phyloP scores from a whole-genome alignment of 2,888 invertebrate species.

The Barypeithes pellucidus region DNA sequence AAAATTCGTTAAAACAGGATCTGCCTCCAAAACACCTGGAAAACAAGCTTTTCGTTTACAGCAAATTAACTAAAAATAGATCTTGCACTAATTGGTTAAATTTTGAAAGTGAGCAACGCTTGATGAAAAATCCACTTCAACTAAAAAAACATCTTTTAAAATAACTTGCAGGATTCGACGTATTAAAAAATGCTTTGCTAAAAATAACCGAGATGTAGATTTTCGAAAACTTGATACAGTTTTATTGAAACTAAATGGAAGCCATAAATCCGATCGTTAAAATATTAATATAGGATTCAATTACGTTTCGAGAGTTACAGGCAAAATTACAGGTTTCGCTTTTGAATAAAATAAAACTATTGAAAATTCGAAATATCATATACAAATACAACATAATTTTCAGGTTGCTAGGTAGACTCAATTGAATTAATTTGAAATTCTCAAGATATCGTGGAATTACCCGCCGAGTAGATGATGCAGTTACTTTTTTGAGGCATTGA shows the following conservation, averaged over 20 bases:
- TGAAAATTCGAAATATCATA: too few relatives aligned
- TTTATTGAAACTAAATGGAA: slow-evolving; percentile 13
- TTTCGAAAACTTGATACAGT: background rate
- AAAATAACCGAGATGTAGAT: slow-evolving; percentile 6
- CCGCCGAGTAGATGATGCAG: too few relatives aligned
- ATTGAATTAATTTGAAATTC: too few relatives aligned
- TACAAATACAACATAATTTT: too few relatives aligned
- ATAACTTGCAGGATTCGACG: slow-evolving; percentile 21
- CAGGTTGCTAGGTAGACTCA: too few relatives aligned
- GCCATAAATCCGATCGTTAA: slow-evolving; percentile 20
- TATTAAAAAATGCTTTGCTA: slow-evolving; percentile 29
- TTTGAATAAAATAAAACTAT: background rate
- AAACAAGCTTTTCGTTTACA: slow-evolving; percentile 13
- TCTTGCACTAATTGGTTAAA: slow-evolving; percentile 37
- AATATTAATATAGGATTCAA: slow-evolving; percentile 9
- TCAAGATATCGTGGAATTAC: too few relatives aligned
- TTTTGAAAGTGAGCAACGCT: slow-evolving; percentile 23
- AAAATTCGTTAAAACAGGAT: background rate
- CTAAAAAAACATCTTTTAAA: slow-evolving; percentile 32
- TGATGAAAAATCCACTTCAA: slow-evolving; percentile 38
- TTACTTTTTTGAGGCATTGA: too few relatives aligned
- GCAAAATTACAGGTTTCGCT: background rate
- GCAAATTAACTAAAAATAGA: slow-evolving; percentile 43
- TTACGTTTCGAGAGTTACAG: slow-evolving; percentile 26
- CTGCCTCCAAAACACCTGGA: slow-evolving; percentile 16